Evolutionary conservation across 2,113 vertebrate species (phyloP), one percentile per base, ranked within the genome.

Genomic region (Python bivittatus): DNA sequence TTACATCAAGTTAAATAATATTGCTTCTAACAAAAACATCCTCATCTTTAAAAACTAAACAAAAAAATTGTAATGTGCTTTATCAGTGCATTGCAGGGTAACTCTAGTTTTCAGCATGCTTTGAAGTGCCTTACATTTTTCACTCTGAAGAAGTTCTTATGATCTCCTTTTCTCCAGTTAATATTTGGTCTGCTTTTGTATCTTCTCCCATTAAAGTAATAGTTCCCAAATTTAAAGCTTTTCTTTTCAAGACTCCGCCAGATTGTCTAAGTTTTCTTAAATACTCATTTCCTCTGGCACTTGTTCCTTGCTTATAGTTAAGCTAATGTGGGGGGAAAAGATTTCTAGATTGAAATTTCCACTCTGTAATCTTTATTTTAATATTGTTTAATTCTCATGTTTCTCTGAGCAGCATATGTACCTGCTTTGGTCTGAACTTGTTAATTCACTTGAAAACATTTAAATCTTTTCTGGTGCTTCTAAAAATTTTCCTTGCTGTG

Each of bases 231-330:
- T 92, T 88, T 92, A 88, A 92, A 84, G 42, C 56, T 84, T 92
- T 95, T 96, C 92, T 95, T 96, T 95, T 72, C 91, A 91, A 92
- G 92, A 91, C 54, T 38, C 68, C 96, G 95, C 94, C 96, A 97
- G 95, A 90, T 86, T 95, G 93, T 95, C 96, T 96, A 95, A 94
- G 95, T 96, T 96, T 97, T 95, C 95, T 94, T 95, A 96, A 95
- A 96, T 97, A 96, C 96, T 97, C 96, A 96, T 96, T 97, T 97
- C 96, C 95, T 96, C 94, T 96, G 96, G 96, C 95, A 95, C 88
- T 54, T 0, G 0, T 92, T 93, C 95, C 93, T 93, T 96, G 90
- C 93, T 96, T 95, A 94, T 88, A 95, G 92, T 94, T 96, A 96
- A 88, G 92, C 92, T 96, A 92, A 96, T 91, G 29, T 0, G 44